Base-by-base conservation (phyloP, 2,797 vertebrate species). In the Halcyon smyrnensis region DNA sequence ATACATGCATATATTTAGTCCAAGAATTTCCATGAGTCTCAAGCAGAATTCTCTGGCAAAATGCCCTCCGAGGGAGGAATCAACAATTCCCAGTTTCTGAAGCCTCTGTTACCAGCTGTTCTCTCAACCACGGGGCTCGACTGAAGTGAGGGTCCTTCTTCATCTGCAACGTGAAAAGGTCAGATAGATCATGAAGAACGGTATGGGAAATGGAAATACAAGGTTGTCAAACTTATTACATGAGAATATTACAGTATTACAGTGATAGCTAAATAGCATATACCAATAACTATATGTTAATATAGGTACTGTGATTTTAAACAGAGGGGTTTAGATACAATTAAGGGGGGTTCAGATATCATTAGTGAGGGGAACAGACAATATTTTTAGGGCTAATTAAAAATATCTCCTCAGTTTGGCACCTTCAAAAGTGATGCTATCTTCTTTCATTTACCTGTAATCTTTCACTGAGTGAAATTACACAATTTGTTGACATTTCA, bases 21-120 rank as follows among this genome's bases (percentile, higher is more conserved):
- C 84, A 87, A 92, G 92, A 94, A 90, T 96, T 96, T 97, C 93
- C 93, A 84, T 70, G 51, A 89, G 86, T 95, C 88, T 94, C 63
- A 74, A 90, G 92, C 56, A 95, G 59, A 96, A 90, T 92, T 91
- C 86, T 89, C 70, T 94, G 93, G 94, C 90, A 96, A 92, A 92
- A 90, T 89, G 77, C 86, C 86, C 43, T 89, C n/a, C 1, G 19
- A 83, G 54, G 71, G 83, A 94, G 70, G 86, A 95, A 93, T 74
- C 77, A 82, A 69, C 84, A 94, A 56, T 82, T 90, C 77, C 21
- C 23, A 8, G 27, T 79, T 90, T 63, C 90, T 73, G 46, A 90
- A 90, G 54, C 39, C 63, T 81, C 76, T 76, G 9, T 74, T 74
- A 54, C 77, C 65, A 54, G 50, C 69, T 84, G 53, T n/a, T 90